Evolutionary conservation across 1,140 invertebrate species (phyloP).

Genomic region (Venustaconcha ellipsiformis): DNA sequence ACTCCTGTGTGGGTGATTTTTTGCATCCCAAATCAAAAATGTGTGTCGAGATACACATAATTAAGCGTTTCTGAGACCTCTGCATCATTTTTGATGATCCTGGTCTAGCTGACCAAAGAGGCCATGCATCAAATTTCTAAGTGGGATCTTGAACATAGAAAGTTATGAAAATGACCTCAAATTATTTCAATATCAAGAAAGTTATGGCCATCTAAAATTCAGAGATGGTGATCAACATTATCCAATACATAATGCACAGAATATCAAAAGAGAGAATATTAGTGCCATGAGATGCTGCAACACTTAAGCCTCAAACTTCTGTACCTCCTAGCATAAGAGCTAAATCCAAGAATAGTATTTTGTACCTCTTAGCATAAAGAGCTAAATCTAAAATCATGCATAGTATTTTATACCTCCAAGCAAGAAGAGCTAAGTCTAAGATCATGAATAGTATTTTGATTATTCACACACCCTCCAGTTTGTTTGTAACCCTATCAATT

Average conservation of each 20-base stretch:
- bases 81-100: constrained; percentile 15
- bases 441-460: constrained; percentile 24
- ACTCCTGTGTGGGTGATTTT: too few relatives aligned
- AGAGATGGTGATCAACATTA: constrained; percentile 42
- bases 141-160: not conserved
- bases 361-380: too few relatives aligned
- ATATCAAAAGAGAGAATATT: constrained; percentile 3
- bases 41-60: constrained; percentile 7
- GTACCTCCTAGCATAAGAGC: constrained; percentile 40
- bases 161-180: constrained; percentile 15
- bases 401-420: constrained; percentile 25
- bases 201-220: constrained; percentile 28
- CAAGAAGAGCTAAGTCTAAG: constrained; percentile 43
- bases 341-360: constrained; percentile 38
- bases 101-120: not conserved
- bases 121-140: too few relatives aligned
- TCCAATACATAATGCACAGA: constrained; percentile 33
- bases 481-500: too few relatives aligned
- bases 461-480: too few relatives aligned
- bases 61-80: constrained; percentile 3
- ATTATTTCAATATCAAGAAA: too few relatives aligned
- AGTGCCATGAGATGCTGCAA: constrained; percentile 17
- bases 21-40: too few relatives aligned
- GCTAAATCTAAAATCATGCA: too few relatives aligned
- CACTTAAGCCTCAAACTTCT: constrained; percentile 28